Evolutionary conservation across 2,113 vertebrate species (phyloP).

Genomic region (Chroicocephalus ridibundus): DNA sequence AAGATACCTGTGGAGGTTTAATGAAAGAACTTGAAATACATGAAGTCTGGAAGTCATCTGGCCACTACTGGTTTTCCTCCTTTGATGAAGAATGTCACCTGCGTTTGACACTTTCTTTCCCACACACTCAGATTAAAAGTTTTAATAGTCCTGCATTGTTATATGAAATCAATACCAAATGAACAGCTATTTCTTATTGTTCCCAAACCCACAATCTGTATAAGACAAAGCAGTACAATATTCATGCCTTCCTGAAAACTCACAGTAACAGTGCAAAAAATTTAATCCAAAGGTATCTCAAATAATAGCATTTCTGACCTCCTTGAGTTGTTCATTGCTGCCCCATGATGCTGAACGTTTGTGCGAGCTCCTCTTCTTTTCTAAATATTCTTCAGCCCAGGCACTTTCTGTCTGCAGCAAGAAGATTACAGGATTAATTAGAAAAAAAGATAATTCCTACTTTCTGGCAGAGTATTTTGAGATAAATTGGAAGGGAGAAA

Average conservation of each 20-base stretch:
- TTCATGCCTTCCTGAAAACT: background rate
- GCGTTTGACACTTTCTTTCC: background rate
- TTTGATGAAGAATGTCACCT: background rate
- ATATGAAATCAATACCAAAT: background rate
- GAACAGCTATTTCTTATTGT: background rate
- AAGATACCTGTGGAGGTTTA: background rate
- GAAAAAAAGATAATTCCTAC: background rate
- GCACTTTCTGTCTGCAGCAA: constrained; percentile 90
- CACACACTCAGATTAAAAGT: background rate
- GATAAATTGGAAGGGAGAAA: background rate
- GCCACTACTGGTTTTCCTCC: background rate
- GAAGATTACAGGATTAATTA: background rate
- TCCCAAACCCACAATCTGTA: background rate
- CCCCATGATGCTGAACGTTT: constrained; percentile 97
- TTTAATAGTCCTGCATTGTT: background rate
- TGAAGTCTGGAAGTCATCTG: background rate
- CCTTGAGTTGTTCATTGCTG: constrained; percentile 97
- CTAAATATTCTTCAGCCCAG: constrained; percentile 92
- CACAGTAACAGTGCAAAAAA: background rate
- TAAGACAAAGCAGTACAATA: background rate
- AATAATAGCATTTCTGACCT: constrained; percentile 78
- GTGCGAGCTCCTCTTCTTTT: constrained; percentile 92
- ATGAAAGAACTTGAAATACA: background rate
- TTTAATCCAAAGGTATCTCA: background rate
- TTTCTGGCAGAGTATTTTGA: background rate